Base-by-base conservation (phyloP, 2,888 invertebrate species). In the Apotomis capreana region DNA sequence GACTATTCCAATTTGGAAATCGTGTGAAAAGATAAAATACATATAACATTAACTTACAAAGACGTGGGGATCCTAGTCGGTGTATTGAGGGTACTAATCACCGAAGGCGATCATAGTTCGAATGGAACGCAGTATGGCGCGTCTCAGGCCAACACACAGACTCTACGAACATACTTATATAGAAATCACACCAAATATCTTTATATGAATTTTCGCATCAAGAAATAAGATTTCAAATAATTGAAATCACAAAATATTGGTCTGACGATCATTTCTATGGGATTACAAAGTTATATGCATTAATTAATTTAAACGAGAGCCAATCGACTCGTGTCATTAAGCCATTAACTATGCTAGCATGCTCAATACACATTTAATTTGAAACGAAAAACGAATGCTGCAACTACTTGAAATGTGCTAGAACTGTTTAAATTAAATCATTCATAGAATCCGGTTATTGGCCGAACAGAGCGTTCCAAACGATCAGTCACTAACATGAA, bases 71-170 rank as follows among this genome's bases (percentile, higher is more conserved):
- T 59, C n/a, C 4, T 69, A 62, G 69, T 68, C 62, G 57, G 68
- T 63, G 15, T 55, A 36, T 10, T 57, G 67, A 57, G 52, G 26
- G 15, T 46, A 67, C 49, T 46, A 44, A 46, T 46, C n/a, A 15
- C 49, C 36, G 40, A 6, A 26, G 55, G 55, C 37, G 57, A 68
- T 58, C 26, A 57, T 8, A 12, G 40, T 8, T 44, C 72, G 72
- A 52, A 54, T 49, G 63, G 57, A 63, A 68, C 68, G 72, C 72
- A 12, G 51, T 72, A 72, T 72, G 72, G 72, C 72, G 44, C n/a
- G 62, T 58, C 13, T n/a, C 49, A n/a, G 63, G 54, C 58, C 36
- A n/a, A 52, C 46, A 68, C 62, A 68, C 62, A 52, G 57, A 68
- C 44, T 57, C 62, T 46, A 10, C n/a, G 62, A 46, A 26, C 46